These are phyloP conservation scores for Sarcophilus harrisii DNA, from an alignment of 2,797 vertebrate genomes.

Conservation along the genomic window DNA sequence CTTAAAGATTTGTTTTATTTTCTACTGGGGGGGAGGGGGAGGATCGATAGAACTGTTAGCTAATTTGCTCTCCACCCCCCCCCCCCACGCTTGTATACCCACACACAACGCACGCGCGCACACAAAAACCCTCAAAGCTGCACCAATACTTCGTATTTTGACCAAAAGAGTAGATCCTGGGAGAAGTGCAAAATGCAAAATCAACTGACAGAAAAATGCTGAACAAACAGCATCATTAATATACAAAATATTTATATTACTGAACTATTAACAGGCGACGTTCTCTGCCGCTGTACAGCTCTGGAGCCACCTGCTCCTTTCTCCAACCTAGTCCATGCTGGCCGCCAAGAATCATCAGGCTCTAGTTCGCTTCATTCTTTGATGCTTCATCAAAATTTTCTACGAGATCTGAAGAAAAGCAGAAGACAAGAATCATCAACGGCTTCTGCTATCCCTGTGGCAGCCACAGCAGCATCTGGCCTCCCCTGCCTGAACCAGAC, in stretches of 20 bases:
- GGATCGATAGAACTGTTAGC: slow-evolving; percentile 89
- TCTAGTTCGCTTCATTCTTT: slow-evolving; percentile 97
- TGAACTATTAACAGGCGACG: slow-evolving; percentile 90
- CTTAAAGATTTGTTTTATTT: slow-evolving; percentile 85
- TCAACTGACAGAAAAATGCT: slow-evolving; percentile 90
- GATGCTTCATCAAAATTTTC: slow-evolving; percentile 98
- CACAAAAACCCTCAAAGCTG: slow-evolving; percentile 81
- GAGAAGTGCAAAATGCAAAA: slow-evolving; percentile 92
- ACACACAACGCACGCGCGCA: slow-evolving; percentile 77
- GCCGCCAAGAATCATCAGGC: slow-evolving; percentile 84
- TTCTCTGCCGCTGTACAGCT: slow-evolving; percentile 89
- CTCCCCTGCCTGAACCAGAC: background rate
- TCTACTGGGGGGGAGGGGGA: slow-evolving; percentile 83
- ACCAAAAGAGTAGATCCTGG: slow-evolving; percentile 87
- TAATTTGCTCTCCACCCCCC: slow-evolving; percentile 87
- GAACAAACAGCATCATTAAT: slow-evolving; percentile 90
- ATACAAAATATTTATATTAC: slow-evolving; percentile 94
- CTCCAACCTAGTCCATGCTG: slow-evolving; percentile 91
- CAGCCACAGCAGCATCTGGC: background rate
- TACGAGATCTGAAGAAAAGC: slow-evolving; percentile 93
- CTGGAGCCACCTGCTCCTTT: slow-evolving; percentile 89
- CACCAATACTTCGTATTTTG: slow-evolving; percentile 84
- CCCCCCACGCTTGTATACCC: slow-evolving; percentile 81
- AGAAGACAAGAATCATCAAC: background rate
- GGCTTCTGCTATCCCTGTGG: background rate